Conservation (phyloP, 2,888 invertebrate species). For the Crocallis elinguaria region DNA sequence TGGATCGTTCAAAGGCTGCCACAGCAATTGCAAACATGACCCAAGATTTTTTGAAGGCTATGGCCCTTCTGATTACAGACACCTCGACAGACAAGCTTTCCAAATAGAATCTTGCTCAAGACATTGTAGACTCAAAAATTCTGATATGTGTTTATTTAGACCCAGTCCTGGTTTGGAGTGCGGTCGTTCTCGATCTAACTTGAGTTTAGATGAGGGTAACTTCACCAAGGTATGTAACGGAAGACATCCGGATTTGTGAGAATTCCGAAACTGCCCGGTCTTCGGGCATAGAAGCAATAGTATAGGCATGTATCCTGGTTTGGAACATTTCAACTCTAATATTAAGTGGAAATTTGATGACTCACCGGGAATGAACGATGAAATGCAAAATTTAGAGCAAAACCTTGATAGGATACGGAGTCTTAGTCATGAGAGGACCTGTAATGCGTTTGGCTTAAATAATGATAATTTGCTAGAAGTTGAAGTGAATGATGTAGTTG, state of each 20-base stretch:
- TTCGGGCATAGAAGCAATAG: conserved; percentile 84
- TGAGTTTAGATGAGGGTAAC: conserved; percentile 79
- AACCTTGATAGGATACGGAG: conserved; percentile 81
- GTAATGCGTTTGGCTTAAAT: conserved; percentile 64
- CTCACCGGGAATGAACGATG: conserved; percentile 64
- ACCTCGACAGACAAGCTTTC: conserved; percentile 75
- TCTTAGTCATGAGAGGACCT: conserved; percentile 75
- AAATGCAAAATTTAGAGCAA: conserved; percentile 74
- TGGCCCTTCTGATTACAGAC: conserved; percentile 72
- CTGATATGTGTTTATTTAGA: conserved; percentile 77
- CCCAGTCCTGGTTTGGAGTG: conserved; percentile 73
- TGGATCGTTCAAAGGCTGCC: conserved; percentile 79
- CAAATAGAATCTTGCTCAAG: conserved; percentile 80
- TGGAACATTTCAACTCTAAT: conserved; percentile 79
- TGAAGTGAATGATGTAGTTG: conserved; percentile 71
- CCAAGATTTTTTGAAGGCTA: conserved; percentile 77
- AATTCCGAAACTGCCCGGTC: conserved; percentile 80
- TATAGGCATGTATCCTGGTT: conserved; percentile 76
- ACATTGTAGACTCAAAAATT: conserved; percentile 77
- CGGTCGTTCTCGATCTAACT: conserved; percentile 77
- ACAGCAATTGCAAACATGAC: conserved; percentile 73
- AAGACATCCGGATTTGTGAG: conserved; percentile 83
- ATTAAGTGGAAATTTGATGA: conserved; percentile 82
- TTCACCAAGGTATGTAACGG: conserved; percentile 79
- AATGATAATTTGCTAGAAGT: conserved; percentile 77